These are phyloP conservation scores for Edolisoma coerulescens DNA, from an alignment of 2,113 vertebrate genomes.

Conservation along the genomic window DNA sequence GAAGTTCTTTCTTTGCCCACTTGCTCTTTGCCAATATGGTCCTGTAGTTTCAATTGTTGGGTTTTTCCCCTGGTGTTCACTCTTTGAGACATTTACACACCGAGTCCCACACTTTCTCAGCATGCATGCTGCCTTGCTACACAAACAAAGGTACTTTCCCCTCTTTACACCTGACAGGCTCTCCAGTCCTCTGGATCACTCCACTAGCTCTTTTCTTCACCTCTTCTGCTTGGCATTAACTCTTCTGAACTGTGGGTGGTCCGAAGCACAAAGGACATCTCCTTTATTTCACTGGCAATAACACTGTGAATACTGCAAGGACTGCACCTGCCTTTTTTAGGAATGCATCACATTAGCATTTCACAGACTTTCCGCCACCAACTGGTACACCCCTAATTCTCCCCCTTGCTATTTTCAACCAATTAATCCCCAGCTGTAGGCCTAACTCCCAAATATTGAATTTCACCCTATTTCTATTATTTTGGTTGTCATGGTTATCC, in stretches of 20 bases:
- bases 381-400: not conserved
- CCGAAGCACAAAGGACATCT: not conserved
- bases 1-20: not conserved
- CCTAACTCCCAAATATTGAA: not conserved
- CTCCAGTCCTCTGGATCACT: not conserved
- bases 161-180: not conserved
- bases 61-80: not conserved
- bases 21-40: not conserved
- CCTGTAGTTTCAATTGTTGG: not conserved
- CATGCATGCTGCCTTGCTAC: not conserved
- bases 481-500: not conserved
- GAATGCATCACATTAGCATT: not conserved
- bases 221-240: not conserved
- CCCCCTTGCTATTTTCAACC: not conserved
- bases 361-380: constrained; percentile 7
- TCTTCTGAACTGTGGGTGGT: not conserved
- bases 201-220: not conserved
- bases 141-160: not conserved
- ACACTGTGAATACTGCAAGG: not conserved
- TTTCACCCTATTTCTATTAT: not conserved
- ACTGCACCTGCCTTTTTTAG: not conserved
- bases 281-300: not conserved
- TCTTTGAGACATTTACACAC: not conserved
- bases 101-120: not conserved
- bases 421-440: not conserved